Percentiles rank a stretch among this genome's conserved stretches.
Evolutionary conservation across 2,797 vertebrate species (phyloP).

Genomic region (Gambelia wislizenii): DNA sequence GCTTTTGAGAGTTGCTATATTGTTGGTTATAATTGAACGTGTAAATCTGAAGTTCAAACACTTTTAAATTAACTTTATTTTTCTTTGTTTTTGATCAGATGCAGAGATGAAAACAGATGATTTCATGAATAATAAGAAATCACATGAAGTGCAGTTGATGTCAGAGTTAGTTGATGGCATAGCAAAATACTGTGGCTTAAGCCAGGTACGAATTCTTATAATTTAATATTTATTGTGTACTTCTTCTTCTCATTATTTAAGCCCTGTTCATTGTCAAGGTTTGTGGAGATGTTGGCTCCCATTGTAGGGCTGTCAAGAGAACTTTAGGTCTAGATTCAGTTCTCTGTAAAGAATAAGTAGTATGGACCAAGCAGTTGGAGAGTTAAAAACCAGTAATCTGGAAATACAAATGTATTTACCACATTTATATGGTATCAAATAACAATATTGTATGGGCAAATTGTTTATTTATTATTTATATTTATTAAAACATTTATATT

Average conservation of each 20-base stretch:
- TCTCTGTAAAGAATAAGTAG: neutral
- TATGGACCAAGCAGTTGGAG: neutral
- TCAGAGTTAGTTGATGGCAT: constrained; percentile 87
- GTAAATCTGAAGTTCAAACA: neutral
- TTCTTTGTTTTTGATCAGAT: constrained; percentile 69
- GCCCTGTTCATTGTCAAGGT: neutral
- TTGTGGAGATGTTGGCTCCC: neutral
- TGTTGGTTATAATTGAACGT: neutral
- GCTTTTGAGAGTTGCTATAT: neutral
- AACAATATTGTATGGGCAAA: no score
- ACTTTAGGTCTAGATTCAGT: neutral
- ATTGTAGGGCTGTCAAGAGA: neutral
- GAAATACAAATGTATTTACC: neutral
- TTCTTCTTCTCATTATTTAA: neutral
- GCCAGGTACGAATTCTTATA: constrained; percentile 83
- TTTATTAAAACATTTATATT: no score
- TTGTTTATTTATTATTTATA: no score
- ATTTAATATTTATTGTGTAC: neutral
- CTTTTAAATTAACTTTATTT: constrained; percentile 40
- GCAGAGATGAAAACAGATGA: constrained; percentile 82
- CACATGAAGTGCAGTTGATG: constrained; percentile 96
- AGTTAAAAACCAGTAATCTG: neutral
- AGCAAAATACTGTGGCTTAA: constrained; percentile 83
- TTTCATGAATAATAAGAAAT: constrained; percentile 97
- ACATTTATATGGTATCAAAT: neutral